Evolutionary conservation across 2,113 vertebrate species (phyloP).

Genomic region (Lycaon pictus): DNA sequence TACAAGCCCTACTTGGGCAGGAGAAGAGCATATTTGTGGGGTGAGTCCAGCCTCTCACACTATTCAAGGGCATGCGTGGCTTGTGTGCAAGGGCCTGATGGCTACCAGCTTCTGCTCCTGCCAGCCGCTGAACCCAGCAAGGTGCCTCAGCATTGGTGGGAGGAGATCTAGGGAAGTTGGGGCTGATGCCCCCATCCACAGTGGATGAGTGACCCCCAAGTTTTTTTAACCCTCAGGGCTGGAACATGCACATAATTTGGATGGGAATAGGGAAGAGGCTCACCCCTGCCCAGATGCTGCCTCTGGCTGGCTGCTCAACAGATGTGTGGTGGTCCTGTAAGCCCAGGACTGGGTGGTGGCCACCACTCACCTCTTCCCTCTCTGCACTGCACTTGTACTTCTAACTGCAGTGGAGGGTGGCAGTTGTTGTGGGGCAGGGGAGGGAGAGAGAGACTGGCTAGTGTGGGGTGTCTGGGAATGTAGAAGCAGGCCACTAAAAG

Average conservation of each 20-base stretch:
- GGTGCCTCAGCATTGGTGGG: rapidly evolving
- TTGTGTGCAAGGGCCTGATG: background rate
- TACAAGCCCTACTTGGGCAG: background rate
- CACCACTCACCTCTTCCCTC: background rate
- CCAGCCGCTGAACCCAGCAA: background rate
- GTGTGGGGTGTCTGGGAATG: background rate
- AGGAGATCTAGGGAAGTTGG: background rate
- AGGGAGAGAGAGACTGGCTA: background rate
- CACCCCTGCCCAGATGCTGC: rapidly evolving
- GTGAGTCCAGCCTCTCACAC: background rate
- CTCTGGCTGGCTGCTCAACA: background rate
- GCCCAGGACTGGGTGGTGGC: background rate
- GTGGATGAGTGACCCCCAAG: background rate
- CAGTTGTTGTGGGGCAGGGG: rapidly evolving
- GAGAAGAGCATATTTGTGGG: background rate
- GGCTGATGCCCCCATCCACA: background rate
- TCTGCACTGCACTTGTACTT: background rate
- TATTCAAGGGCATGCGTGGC: background rate
- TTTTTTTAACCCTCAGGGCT: background rate
- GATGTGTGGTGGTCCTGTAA: background rate
- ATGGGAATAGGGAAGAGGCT: background rate
- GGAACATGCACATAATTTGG: background rate
- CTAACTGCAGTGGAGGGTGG: background rate
- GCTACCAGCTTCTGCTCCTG: background rate
- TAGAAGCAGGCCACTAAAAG: background rate